These are phyloP conservation scores for Takifugu ocellatus DNA, from an alignment of 2,797 vertebrate species.

Conservation along the genomic window DNA sequence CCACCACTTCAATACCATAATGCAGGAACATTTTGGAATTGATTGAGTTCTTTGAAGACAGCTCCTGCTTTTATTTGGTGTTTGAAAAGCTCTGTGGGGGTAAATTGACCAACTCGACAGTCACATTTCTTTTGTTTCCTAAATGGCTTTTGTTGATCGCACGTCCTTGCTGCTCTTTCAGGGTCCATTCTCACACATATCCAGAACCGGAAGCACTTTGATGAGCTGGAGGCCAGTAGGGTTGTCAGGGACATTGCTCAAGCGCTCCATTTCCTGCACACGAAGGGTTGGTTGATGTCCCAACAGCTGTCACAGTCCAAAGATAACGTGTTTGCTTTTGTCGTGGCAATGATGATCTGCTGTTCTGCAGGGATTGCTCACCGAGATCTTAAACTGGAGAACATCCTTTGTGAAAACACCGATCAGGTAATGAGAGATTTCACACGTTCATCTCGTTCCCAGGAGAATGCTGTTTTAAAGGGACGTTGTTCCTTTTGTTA, in stretches of 20 bases:
- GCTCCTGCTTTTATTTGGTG: constrained; percentile 90
- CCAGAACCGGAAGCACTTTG: constrained; percentile 91
- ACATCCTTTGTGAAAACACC: constrained; percentile 91
- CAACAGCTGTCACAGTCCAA: not conserved
- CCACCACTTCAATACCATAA: constrained; percentile 12
- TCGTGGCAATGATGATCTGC: constrained; percentile 1
- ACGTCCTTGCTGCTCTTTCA: constrained; percentile 41
- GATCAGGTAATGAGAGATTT: constrained; percentile 76
- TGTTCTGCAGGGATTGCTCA: constrained; percentile 88
- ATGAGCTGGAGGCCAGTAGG: constrained; percentile 92
- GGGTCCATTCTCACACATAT: constrained; percentile 94
- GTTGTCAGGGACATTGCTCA: constrained; percentile 90
- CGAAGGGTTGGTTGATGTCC: constrained; percentile 80
- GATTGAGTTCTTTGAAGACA: constrained; percentile 96
- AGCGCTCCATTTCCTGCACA: constrained; percentile 94
- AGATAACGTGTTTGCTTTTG: not conserved
- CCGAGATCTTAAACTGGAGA: constrained; percentile 94
- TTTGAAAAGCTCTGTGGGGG: constrained; percentile 97
- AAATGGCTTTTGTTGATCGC: not conserved
- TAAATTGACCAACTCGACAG: constrained; percentile 48
- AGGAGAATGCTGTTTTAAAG: not conserved
- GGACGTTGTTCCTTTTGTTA: not conserved
- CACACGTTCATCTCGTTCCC: constrained; percentile 1
- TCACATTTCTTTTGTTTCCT: not conserved
- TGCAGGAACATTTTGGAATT: constrained; percentile 94